Base-by-base conservation (phyloP, 2,797 vertebrate genomes). In the Orientallactaga sibirica region DNA sequence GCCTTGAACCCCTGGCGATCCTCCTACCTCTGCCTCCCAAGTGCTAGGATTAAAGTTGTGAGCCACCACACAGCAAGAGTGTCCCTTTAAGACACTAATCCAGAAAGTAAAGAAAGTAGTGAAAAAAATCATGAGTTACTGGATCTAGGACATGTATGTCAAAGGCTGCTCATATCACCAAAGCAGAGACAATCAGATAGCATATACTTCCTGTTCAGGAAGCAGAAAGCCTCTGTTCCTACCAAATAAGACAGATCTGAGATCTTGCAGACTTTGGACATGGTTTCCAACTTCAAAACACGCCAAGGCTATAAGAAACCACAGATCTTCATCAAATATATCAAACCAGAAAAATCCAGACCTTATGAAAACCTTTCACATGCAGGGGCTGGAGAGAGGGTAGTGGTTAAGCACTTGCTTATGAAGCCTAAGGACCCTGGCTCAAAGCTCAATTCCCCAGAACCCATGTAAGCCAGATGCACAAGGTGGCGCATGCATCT, bases 311-410 rank as follows among this genome's bases (percentile, higher is more conserved):
- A 33, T n/a, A 71, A 70, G 64, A 90, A 80, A 88, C 70, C 15
- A 90, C 0, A 7, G 10, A 79, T 2, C n/a, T 10, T n/a, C 14
- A 24, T 37, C 48, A 18, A 29, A 11, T 27, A 37, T 3, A 2
- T 37, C 33, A 74, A 86, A 82, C 55, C 8, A 81, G 43, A 81
- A 93, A 82, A 86, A 81, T 48, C 16, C n/a, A 74, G 55, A 58
- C 74, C 29, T 7, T 71, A 55, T 3, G 62, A 91, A 43, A 76
- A 24, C 33, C 33, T 37, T 2, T 37, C 33, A 37, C 33, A 37
- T 37, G 33, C 33, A 37, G 33, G 33, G 33, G 33, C 33, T 37
- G 33, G 2, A 37, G 33, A 37, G 33, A 37, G 33, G 33, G 33
- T 37, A 37, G 33, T 37, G 33, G 33, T 37, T 37, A 2, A 37